These are phyloP conservation scores for Rhinolophus ferrumequinum DNA, from an alignment of 2,113 vertebrate species.

Conservation along the genomic window DNA sequence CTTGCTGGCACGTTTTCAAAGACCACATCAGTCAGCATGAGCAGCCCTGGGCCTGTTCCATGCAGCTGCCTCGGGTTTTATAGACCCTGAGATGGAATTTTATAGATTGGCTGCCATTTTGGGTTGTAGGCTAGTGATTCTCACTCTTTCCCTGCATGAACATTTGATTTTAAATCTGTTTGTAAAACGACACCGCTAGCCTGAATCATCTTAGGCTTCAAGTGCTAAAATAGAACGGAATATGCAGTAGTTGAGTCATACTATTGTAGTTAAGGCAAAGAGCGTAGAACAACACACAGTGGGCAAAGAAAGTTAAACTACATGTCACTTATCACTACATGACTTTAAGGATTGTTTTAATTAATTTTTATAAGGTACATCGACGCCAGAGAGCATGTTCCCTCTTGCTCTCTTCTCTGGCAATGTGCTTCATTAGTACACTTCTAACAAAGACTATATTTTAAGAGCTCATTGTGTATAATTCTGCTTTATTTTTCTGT, in stretches of 20 bases:
- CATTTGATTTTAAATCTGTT: constrained; percentile 48
- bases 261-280: background rate
- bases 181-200: constrained; percentile 2
- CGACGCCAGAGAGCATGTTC: background rate
- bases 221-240: constrained; percentile 56
- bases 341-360: background rate
- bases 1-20: constrained; percentile 23
- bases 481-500: background rate
- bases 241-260: constrained; percentile 30
- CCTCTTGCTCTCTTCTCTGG: background rate
- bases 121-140: background rate
- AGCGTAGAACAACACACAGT: no score
- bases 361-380: constrained; percentile 14
- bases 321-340: constrained; percentile 28
- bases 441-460: background rate
- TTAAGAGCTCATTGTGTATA: constrained; percentile 14
- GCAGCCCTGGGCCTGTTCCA: background rate
- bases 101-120: background rate
- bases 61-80: background rate
- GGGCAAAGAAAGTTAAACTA: no score
- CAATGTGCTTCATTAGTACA: background rate
- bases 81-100: background rate
- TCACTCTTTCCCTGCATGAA: background rate
- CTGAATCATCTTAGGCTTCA: constrained; percentile 48
- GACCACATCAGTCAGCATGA: background rate